Conservation (phyloP, 2,113 vertebrate genomes). For the Opisthocomus hoazin region DNA sequence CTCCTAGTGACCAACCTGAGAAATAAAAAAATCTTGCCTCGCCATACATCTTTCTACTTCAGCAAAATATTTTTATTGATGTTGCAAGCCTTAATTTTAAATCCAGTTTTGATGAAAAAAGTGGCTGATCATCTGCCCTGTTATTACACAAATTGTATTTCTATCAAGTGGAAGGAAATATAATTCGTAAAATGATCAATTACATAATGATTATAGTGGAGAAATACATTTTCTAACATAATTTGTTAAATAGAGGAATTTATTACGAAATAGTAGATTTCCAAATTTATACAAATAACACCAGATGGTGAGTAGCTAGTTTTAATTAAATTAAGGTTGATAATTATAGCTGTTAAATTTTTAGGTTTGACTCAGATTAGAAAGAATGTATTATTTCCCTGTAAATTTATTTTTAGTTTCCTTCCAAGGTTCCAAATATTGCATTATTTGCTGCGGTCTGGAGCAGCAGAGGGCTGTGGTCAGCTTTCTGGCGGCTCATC, state of each 20-base stretch:
- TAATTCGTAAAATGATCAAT: conserved; percentile 68
- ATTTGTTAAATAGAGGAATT: conserved; percentile 70
- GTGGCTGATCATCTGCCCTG: conserved; percentile 58
- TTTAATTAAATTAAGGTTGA: conserved; percentile 79
- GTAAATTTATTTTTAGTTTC: conserved; percentile 65
- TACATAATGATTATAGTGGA: conserved; percentile 64
- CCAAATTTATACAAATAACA: conserved; percentile 75
- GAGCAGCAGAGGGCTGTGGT: background rate
- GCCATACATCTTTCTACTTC: background rate
- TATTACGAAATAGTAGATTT: conserved; percentile 71
- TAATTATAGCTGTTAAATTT: conserved; percentile 78
- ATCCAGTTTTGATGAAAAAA: conserved; percentile 49
- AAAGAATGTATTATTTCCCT: conserved; percentile 64
- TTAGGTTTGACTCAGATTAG: conserved; percentile 76
- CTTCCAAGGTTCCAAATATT: background rate
- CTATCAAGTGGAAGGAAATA: conserved; percentile 69
- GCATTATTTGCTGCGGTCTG: background rate
- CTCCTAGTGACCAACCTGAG: background rate
- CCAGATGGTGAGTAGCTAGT: conserved; percentile 74
- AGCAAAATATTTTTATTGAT: conserved; percentile 10
- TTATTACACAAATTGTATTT: conserved; percentile 68
- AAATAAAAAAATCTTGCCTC: background rate
- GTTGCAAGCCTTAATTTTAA: conserved; percentile 19
- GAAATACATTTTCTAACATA: conserved; percentile 51
- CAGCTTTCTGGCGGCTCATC: background rate